Percentiles rank a stretch among this genome's conserved stretches.
Evolutionary conservation across 2,888 invertebrate species (phyloP).

Genomic region (Ferrisia virgata): DNA sequence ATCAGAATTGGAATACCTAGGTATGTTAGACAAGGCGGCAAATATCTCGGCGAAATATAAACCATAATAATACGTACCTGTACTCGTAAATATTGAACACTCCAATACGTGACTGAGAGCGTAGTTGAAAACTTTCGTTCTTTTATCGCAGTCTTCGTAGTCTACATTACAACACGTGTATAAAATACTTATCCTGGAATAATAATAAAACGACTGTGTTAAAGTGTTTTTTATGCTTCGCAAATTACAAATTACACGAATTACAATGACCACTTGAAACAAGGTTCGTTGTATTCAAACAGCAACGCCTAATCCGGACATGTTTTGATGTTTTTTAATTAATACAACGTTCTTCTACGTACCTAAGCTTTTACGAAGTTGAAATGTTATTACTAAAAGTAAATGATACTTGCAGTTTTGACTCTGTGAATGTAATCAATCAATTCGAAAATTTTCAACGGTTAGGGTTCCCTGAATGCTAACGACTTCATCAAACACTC

Average conservation of each 20-base stretch:
- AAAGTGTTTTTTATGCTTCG: conserved; percentile 12
- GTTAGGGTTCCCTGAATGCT: too few species aligned
- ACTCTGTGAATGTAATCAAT: too few species aligned
- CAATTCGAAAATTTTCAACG: too few species aligned
- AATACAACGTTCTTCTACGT: too few species aligned
- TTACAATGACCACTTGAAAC: background rate
- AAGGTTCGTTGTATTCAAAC: background rate
- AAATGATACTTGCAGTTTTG: too few species aligned
- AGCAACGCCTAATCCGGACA: background rate
- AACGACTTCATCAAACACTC: too few species aligned
- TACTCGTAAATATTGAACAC: background rate
- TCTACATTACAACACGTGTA: background rate
- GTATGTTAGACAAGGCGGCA: background rate
- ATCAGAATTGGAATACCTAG: background rate
- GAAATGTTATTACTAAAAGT: too few species aligned
- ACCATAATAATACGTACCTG: background rate
- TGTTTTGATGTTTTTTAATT: too few species aligned
- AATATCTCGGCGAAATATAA: background rate
- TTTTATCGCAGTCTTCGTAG: background rate
- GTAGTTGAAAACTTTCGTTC: background rate
- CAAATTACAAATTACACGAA: conserved; percentile 3
- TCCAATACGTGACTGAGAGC: background rate
- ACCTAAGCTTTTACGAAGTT: too few species aligned
- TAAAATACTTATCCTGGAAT: background rate
- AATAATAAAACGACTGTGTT: background rate